These are phyloP conservation scores for Drosophila lini DNA, from an alignment of 1,140 invertebrate species.

Conservation along the genomic window DNA sequence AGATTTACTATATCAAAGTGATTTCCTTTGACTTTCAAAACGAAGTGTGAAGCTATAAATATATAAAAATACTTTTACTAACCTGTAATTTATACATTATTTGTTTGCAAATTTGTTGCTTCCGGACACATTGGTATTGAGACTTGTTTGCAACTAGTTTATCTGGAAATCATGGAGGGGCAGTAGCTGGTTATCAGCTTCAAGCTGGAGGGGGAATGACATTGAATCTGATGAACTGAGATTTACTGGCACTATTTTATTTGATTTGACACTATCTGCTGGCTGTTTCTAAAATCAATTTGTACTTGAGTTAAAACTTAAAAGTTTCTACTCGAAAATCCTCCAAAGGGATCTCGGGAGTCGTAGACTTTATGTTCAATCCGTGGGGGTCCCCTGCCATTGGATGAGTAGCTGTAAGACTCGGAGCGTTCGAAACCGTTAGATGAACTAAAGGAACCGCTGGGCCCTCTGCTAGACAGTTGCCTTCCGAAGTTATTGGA, in stretches of 20 bases:
- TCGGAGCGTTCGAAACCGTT: slow-evolving; percentile 56
- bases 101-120: not conserved
- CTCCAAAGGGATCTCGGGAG: slow-evolving; percentile 47
- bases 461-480: not conserved
- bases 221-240: not conserved
- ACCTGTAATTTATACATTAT: slow-evolving; percentile 4
- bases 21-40: not conserved
- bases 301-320: slow-evolving; percentile 39
- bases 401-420: slow-evolving; percentile 55
- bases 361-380: slow-evolving; percentile 50
- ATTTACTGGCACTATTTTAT: slow-evolving; percentile 2
- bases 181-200: not conserved
- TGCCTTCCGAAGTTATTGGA: not conserved
- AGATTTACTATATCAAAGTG: slow-evolving; percentile 11
- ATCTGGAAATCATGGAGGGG: slow-evolving; percentile 6
- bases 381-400: slow-evolving; percentile 55
- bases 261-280: not conserved
- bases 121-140: slow-evolving; percentile 1
- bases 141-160: slow-evolving; percentile 13
- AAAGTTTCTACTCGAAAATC: slow-evolving; percentile 32
- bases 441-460: not conserved
- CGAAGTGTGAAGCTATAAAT: not conserved
- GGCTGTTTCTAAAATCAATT: not conserved
- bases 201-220: not conserved
- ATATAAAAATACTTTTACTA: not conserved